These are phyloP conservation scores for Hypomesus transpacificus DNA, from an alignment of 2,113 vertebrate species.

Conservation along the genomic window DNA sequence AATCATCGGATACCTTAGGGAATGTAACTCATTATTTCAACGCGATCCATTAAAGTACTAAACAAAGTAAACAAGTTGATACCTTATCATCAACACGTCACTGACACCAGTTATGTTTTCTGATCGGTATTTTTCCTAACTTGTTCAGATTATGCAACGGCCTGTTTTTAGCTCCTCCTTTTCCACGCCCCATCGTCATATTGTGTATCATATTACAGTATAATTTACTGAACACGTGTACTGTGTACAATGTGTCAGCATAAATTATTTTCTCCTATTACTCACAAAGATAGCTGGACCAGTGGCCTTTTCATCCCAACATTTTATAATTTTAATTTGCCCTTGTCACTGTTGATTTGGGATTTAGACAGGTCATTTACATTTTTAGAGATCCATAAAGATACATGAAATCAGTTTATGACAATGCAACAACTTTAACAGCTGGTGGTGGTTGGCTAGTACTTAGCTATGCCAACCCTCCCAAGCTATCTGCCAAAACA, in stretches of 20 bases:
- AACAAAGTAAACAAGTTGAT: neutral
- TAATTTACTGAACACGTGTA: constrained; percentile 50
- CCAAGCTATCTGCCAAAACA: too few relatives aligned
- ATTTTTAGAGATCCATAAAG: neutral
- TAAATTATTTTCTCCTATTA: constrained; percentile 41
- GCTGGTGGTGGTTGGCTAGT: too few relatives aligned
- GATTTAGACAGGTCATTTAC: neutral
- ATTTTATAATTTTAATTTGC: too few relatives aligned
- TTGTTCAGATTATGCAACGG: constrained; percentile 49
- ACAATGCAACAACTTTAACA: too few relatives aligned
- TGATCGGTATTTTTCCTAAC: neutral
- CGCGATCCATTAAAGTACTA: too few relatives aligned
- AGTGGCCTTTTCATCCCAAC: neutral
- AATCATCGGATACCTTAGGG: too few relatives aligned
- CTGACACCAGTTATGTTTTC: neutral
- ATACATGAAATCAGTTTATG: neutral
- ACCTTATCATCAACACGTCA: neutral
- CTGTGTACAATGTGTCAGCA: constrained; percentile 43
- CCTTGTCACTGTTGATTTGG: neutral
- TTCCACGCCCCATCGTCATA: constrained; percentile 18
- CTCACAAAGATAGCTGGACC: neutral
- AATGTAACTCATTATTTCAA: too few relatives aligned
- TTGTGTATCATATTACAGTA: constrained; percentile 50
- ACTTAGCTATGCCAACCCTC: too few relatives aligned
- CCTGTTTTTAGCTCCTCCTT: constrained; percentile 47